Evolutionary conservation across 2,113 vertebrate species (phyloP).

Genomic region (Chiloscyllium plagiosum): DNA sequence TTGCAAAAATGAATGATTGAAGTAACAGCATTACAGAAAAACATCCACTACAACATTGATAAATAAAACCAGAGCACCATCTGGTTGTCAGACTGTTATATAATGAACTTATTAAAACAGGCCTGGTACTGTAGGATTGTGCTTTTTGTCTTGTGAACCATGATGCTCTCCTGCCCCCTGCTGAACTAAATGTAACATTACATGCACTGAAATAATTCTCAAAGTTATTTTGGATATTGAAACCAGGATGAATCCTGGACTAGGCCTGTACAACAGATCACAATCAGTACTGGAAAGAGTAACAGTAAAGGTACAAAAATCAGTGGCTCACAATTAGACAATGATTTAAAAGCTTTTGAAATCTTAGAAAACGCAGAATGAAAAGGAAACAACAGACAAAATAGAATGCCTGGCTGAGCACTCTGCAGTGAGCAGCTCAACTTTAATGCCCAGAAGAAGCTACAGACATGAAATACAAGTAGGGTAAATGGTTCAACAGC

Average conservation of each 20-base stretch:
- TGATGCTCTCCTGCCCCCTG: constrained; percentile 66
- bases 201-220: neutral
- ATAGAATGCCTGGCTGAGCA: neutral
- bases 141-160: constrained; percentile 41
- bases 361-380: no score
- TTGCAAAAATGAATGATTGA: neutral
- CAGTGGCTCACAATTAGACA: neutral
- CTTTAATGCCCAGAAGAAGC: neutral
- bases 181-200: constrained; percentile 47
- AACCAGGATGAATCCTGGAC: neutral
- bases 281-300: neutral
- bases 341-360: neutral
- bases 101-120: neutral
- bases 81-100: neutral
- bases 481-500: no score
- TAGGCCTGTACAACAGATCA: neutral
- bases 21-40: neutral
- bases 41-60: neutral
- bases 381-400: neutral
- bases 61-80: constrained; percentile 4
- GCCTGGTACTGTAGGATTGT: neutral
- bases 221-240: neutral
- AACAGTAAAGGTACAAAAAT: neutral
- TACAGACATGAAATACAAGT: no score
- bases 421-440: neutral